phyloP scores from a whole-genome alignment of 2,797 vertebrate genomes.

The Clarias platycephalus region DNA sequence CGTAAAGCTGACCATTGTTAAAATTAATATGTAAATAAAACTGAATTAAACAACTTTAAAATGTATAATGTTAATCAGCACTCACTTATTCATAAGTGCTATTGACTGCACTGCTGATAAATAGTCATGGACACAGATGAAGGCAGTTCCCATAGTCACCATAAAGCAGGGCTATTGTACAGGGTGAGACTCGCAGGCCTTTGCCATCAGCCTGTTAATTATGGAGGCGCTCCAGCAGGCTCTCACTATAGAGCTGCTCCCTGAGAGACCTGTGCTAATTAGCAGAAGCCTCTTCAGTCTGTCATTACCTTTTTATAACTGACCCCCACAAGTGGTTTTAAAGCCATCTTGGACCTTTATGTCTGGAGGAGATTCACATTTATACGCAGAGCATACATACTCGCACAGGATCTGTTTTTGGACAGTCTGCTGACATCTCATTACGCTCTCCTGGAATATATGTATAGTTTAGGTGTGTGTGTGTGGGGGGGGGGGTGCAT shows the following conservation, averaged over 20 bases:
- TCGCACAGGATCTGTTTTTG: not conserved
- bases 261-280: slow-evolving; percentile 58
- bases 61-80: not conserved
- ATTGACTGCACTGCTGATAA: not conserved
- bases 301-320: slow-evolving; percentile 55
- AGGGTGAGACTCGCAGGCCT: slow-evolving; percentile 31
- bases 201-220: slow-evolving; percentile 55
- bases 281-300: slow-evolving; percentile 57
- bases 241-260: slow-evolving; percentile 51
- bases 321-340: slow-evolving; percentile 47
- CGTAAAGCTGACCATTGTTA: too few species aligned
- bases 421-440: not conserved
- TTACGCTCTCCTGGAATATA: not conserved
- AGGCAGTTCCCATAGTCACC: slow-evolving; percentile 35
- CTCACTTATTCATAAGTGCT: not conserved
- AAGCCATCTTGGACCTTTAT: slow-evolving; percentile 30
- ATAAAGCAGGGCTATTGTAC: slow-evolving; percentile 31
- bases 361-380: slow-evolving; percentile 26
- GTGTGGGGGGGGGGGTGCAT: too few species aligned
- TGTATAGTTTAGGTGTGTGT: not conserved
- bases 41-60: not conserved
- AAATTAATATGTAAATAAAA: too few species aligned
- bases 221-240: slow-evolving; percentile 52
- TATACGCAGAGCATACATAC: not conserved
- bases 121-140: slow-evolving; percentile 12